Evolutionary conservation across 2,888 invertebrate genomes (phyloP), one percentile per base, ranked within the genome.

Genomic region (Neoaliturus tenellus): DNA sequence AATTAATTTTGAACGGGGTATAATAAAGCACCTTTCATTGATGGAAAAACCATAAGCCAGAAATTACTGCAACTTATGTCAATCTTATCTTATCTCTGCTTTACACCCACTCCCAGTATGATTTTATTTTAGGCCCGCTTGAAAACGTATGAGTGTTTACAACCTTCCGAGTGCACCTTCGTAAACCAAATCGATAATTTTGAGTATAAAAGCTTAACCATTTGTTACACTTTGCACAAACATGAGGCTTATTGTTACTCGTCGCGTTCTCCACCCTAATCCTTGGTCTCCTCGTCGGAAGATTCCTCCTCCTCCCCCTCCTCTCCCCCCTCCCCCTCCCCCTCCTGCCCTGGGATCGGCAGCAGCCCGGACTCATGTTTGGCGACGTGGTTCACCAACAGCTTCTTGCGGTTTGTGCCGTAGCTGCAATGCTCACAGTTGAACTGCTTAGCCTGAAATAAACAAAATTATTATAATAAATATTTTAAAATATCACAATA

Each of bases 361-460:
- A 71, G 71, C 10, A 12, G 35, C 48, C 55, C 78, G 14, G 31
- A 33, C 28, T 78, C 78, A 17, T 78, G 78, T 31, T 78, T 78
- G 33, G 78, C 78, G 4, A 78, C 78, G 35, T 78, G 78, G 33
- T 78, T 78, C 4, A 78, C 28, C 20, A 78, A 17, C 35, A 78
- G 55, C n/a, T 78, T 78, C 78, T 78, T 78, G 78, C 78, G 78
- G 55, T 78, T 78, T 23, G 78, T 78, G 48, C 78, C 78, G 55
- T 78, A 78, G 55, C 55, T 78, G 55, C 78, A 78, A 28, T 78
- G 78, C 12, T 78, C 51, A 55, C 78, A 78, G 55, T 78, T 78
- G 35, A 78, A 78, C 78, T 51, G 48, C 14, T 78, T 78, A 20
- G 31, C 78, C 62, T 62, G 62, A 8, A 20, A 2, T 4, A 62